Percentiles rank a stretch among this genome's conserved stretches.
phyloP scores from a whole-genome alignment of 2,113 vertebrate species.

The Asarcornis scutulata region DNA sequence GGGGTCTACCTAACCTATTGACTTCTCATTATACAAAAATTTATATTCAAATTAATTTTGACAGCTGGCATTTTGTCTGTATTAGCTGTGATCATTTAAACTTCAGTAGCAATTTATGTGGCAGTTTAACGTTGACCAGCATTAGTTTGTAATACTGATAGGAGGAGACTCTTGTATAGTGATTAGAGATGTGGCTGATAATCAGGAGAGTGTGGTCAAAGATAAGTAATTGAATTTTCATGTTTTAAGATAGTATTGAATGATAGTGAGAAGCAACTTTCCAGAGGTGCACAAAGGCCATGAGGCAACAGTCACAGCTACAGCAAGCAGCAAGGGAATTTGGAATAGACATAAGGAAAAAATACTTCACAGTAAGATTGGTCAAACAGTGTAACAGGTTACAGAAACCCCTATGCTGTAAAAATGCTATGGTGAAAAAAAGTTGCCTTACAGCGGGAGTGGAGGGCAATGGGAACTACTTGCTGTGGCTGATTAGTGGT shows the following conservation, averaged over 20 bases:
- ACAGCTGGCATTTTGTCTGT: slow-evolving; percentile 19
- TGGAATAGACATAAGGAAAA: neutral
- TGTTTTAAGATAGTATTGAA: neutral
- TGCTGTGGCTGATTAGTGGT: neutral
- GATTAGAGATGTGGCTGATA: neutral
- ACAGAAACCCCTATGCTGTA: neutral
- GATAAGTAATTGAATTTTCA: neutral
- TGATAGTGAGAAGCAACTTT: neutral
- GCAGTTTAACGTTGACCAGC: neutral
- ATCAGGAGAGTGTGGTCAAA: rapidly evolving
- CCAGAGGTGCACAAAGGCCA: neutral
- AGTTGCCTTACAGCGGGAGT: neutral
- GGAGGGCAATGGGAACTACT: neutral
- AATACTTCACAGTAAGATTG: neutral
- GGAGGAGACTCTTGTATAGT: neutral
- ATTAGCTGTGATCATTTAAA: slow-evolving; percentile 12
- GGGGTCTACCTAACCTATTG: neutral
- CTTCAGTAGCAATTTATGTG: neutral
- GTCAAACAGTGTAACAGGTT: neutral
- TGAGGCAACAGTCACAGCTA: neutral
- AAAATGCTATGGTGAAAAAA: neutral
- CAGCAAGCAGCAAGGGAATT: neutral
- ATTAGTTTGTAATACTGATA: neutral
- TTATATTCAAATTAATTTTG: slow-evolving; percentile 33
- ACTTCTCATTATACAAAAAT: neutral